Evolutionary conservation across 1,140 invertebrate species (phyloP).

Genomic region (Zophobas morio): DNA sequence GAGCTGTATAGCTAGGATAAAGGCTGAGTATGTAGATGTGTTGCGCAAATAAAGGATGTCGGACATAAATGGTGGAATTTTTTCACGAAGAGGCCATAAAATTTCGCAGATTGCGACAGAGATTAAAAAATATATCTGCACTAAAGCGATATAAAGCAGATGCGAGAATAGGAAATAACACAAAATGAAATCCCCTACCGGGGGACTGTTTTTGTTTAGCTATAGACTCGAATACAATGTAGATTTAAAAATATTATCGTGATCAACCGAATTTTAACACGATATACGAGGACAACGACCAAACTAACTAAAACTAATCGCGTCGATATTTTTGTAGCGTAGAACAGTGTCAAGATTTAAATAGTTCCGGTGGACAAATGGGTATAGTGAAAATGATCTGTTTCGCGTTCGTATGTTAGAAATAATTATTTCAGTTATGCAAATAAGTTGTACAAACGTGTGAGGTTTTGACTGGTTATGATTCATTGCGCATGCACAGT

Average conservation of each 20-base stretch:
- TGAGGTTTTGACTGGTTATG: no score
- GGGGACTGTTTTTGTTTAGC: background rate
- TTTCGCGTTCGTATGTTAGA: no score
- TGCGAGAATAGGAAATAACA: background rate
- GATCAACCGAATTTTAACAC: no score
- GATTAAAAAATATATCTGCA: slow-evolving; percentile 38
- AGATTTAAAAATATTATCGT: background rate
- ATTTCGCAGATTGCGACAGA: slow-evolving; percentile 15
- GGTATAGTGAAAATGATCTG: no score
- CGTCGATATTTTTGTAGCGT: no score
- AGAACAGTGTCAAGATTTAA: no score
- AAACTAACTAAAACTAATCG: no score
- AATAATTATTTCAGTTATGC: no score
- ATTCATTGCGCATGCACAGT: no score
- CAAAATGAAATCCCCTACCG: background rate
- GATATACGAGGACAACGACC: no score
- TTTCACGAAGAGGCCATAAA: slow-evolving; percentile 15
- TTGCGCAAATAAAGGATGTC: slow-evolving; percentile 6
- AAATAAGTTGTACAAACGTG: no score
- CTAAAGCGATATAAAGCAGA: slow-evolving; percentile 18
- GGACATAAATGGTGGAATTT: slow-evolving; percentile 7
- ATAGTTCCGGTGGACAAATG: no score
- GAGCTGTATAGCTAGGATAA: slow-evolving; percentile 15
- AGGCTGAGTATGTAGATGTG: slow-evolving; percentile 17
- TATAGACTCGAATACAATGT: background rate